Percentiles rank a stretch among this genome's conserved stretches.
Evolutionary conservation across 2,797 vertebrate genomes (phyloP).

Genomic region (Lacerta viridis): DNA sequence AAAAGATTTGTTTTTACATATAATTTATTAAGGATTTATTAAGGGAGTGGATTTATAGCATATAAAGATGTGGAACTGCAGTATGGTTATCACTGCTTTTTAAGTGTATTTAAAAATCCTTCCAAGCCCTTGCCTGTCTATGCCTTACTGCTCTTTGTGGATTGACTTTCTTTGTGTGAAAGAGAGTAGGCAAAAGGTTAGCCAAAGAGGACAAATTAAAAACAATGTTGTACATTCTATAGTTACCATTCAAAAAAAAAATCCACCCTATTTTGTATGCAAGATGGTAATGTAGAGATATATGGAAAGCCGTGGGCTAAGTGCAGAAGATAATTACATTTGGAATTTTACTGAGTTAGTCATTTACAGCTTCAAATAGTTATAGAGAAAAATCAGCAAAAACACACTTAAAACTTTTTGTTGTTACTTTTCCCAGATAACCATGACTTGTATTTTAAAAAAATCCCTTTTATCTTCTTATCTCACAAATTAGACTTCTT

Average conservation of each 20-base stretch:
- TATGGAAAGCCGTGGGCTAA: conserved; percentile 96
- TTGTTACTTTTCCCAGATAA: conserved; percentile 82
- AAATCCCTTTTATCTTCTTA: conserved; percentile 79
- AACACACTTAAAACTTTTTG: conserved; percentile 90
- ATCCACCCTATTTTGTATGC: conserved; percentile 92
- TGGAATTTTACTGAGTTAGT: conserved; percentile 99
- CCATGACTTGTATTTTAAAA: conserved; percentile 67
- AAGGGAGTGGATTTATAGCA: conserved; percentile 65
- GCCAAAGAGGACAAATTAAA: conserved; percentile 78
- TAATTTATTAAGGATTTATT: conserved; percentile 26
- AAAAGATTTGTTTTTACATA: too few species aligned
- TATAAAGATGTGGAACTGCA: conserved; percentile 67
- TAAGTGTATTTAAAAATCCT: conserved; percentile 72
- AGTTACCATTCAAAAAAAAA: conserved; percentile 92
- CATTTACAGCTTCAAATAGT: conserved; percentile 99
- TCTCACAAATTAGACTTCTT: conserved; percentile 79
- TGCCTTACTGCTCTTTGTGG: conserved; percentile 70
- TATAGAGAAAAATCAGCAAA: conserved; percentile 89
- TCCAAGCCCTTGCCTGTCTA: conserved; percentile 70
- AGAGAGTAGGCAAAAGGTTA: conserved; percentile 79
- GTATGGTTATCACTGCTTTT: conserved; percentile 70
- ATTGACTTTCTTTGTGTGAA: conserved; percentile 58
- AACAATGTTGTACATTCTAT: conserved; percentile 94
- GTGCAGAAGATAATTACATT: conserved; percentile 99
- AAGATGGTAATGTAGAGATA: conserved; percentile 93